Evolutionary conservation across 92 coral and sea anemone genomes (phyloP).

Genomic region (Desmophyllum pertusum): DNA sequence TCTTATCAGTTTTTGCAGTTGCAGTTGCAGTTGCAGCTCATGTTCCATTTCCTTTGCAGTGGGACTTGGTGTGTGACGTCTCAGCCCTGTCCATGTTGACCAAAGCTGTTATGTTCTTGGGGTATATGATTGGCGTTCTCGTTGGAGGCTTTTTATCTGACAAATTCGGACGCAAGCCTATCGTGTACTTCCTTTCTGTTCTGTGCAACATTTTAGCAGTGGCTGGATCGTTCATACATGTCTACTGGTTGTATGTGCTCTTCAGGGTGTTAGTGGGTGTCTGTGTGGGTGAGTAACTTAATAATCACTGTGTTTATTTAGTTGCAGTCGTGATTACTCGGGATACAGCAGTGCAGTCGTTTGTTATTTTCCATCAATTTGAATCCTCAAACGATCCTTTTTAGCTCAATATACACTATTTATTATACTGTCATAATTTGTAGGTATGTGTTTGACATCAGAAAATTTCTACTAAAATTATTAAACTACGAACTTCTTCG

Average conservation of each 20-base stretch:
- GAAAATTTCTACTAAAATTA: too few relatives aligned
- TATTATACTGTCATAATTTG: too few relatives aligned
- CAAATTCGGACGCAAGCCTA: slow-evolving; percentile 65
- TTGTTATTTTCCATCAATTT: too few relatives aligned
- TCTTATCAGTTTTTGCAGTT: too few relatives aligned
- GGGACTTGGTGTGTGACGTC: slow-evolving; percentile 71
- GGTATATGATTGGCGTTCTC: slow-evolving; percentile 56
- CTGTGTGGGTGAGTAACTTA: slow-evolving; percentile 41
- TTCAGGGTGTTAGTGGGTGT: slow-evolving; percentile 47
- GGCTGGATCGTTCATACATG: slow-evolving; percentile 42
- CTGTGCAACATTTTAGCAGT: slow-evolving; percentile 48
- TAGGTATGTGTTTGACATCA: too few relatives aligned
- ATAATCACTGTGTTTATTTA: background rate
- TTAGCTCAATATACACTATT: too few relatives aligned
- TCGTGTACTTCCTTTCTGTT: slow-evolving; percentile 46
- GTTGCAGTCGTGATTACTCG: too few relatives aligned
- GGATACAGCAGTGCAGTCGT: too few relatives aligned
- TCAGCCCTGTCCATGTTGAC: slow-evolving; percentile 59
- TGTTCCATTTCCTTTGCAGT: slow-evolving; percentile 43
- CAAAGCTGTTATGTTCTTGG: slow-evolving; percentile 66
- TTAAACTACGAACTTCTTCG: too few relatives aligned
- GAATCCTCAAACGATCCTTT: too few relatives aligned
- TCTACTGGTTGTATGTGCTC: slow-evolving; percentile 41
- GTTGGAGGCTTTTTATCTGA: slow-evolving; percentile 62
- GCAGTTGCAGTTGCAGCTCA: too few relatives aligned